Base-by-base conservation (phyloP, 2,797 vertebrate species). In the Sebastes minor region DNA sequence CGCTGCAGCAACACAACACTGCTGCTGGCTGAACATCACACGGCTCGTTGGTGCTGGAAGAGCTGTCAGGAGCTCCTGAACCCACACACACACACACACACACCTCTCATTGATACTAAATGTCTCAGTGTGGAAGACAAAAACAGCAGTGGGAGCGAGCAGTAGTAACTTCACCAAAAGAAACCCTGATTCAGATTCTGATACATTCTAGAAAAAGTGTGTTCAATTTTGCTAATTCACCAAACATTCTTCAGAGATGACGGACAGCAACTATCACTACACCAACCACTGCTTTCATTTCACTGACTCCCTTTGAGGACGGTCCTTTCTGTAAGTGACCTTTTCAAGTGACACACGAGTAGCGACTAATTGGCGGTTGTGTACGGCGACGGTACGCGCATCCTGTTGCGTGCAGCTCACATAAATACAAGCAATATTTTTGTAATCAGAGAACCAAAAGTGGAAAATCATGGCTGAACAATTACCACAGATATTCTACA, bases 21-120 rank as follows among this genome's bases (percentile, higher is more conserved):
- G 76, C 73, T 69, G 76, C 82, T 91, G 86, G 84, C 63, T 78
- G 56, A 38, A 72, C 71, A 86, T 90, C 84, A 89, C 84, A 88
- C 68, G n/a, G 65, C 56, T 84, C 49, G 1, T 14, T 73, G 72
- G 72, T 77, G 76, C 60, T 74, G 76, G 60, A 56, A 63, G 49
- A n/a, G 49, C 49, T 52, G 49, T 52, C 49, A 22, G 49, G 65
- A 80, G 62, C 74, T 73, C 55, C 60, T 60, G 25, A 81, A 76
- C 72, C 6, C 76, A 60, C 71, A 67, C 65, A 71, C 65, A 70
- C 46, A 66, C 53, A 59, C 35, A 62, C 64, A 71, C 20, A 56
- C 49, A 69, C 72, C 7, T 56, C 61, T 62, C 56, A 81, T 56
- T 81, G 71, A 85, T 63, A 33, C 27, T 52, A 60, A 71, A 71